Base-by-base conservation (phyloP, 1,140 invertebrate genomes). In the Hesperophylax magnus region DNA sequence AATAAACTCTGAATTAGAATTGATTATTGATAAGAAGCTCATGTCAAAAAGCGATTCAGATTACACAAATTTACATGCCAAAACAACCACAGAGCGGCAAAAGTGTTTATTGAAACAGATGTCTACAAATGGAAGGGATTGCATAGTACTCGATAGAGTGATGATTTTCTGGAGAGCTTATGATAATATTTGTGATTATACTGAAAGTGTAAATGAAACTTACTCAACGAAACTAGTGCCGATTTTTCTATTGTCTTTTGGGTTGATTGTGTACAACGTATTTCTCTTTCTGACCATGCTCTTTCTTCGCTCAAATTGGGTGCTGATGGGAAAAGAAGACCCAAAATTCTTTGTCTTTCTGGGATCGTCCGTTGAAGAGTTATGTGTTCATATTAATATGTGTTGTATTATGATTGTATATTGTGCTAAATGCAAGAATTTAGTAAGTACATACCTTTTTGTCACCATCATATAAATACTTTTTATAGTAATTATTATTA, bases 151-250 rank as follows among this genome's bases (percentile, higher is more conserved):
- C 14, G 39, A 47, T 1, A 47, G 39, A 47, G 11, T 47, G 8
- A 47, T 47, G 39, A 47, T 14, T 47, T 75, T 24, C n/a, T 77
- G 75, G 75, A 77, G n/a, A 20, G 47, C 47, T 39, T 77, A 77
- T 47, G 75, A 77, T 17, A 67, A 22, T 69, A 17, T 53, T n/a
- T 78, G 77, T 53, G 77, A 78, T 58, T 78, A 47, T 20, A 31
- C 22, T 69, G 31, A 27, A 27, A 27, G 15, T 15, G 15, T 78
- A 18, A 78, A 78, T 18, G 18, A 67, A 11, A 53, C 58, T 15
- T 53, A 53, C 17, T 67, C 63, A 9, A 20, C 31, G 11, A 53
- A 67, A 3, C 20, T 78, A n/a, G n/a, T 78, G 6, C 15, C 31
- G n/a, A 52, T 78, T 31, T 24, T 78, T 15, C 17, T 15, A 14